These are phyloP conservation scores for Cyclophora punctaria DNA, from an alignment of 2,888 invertebrate genomes.

Conservation along the genomic window DNA sequence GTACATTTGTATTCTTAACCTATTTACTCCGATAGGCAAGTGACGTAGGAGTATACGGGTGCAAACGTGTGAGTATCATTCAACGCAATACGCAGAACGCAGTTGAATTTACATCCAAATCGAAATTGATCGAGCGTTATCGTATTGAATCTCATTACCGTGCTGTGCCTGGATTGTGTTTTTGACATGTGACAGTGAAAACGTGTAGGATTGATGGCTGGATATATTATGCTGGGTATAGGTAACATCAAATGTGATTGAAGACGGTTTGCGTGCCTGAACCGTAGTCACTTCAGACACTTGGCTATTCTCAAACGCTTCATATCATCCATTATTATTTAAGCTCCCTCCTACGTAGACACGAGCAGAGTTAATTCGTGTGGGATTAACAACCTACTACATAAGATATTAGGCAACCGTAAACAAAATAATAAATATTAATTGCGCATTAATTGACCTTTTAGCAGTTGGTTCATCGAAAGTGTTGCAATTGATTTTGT, in stretches of 20 bases:
- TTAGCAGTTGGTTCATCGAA: conserved; percentile 4
- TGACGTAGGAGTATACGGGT: no score
- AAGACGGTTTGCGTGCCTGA: conserved; percentile 18
- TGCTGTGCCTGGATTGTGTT: conserved; percentile 5
- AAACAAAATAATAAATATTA: conserved; percentile 32
- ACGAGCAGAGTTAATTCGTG: conserved; percentile 2
- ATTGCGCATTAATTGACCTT: conserved; percentile 19
- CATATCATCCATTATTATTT: conserved; percentile 1
- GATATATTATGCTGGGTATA: conserved; percentile 3
- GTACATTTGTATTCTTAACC: no score
- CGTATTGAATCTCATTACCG: neutral
- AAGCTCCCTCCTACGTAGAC: conserved; percentile 7
- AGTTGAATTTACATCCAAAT: conserved; percentile 12
- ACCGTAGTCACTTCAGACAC: conserved; percentile 7
- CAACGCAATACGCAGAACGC: conserved; percentile 8
- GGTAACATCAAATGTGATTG: conserved; percentile 14
- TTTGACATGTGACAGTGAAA: conserved; percentile 16
- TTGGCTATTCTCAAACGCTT: conserved; percentile 5
- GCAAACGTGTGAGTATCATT: neutral
- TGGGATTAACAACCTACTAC: conserved; percentile 16
- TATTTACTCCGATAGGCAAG: no score
- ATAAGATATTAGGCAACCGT: conserved; percentile 14
- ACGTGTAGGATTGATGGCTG: conserved; percentile 2
- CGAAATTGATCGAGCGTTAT: conserved; percentile 10
- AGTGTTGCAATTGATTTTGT: neutral